Evolutionary conservation across 1,140 invertebrate species (phyloP).

Genomic region (Liolophura sinensis): DNA sequence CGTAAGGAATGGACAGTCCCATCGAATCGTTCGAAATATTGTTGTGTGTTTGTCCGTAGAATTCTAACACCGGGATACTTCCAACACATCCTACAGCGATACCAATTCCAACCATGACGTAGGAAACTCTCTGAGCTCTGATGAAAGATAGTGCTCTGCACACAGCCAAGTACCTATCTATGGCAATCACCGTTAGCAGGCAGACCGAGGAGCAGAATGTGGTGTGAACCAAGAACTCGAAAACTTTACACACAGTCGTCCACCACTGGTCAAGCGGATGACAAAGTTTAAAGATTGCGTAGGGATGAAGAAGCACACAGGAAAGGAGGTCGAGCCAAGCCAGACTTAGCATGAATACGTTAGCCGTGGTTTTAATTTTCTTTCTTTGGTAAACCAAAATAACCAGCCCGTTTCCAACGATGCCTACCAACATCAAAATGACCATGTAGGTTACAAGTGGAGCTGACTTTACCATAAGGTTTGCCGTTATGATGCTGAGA

Average conservation of each 20-base stretch:
- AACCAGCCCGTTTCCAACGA: conserved; percentile 15
- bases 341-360: conserved; percentile 15
- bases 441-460: conserved; percentile 14
- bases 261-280: conserved; percentile 17
- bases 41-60: conserved; percentile 11
- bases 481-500: too few species aligned
- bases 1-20: too few species aligned
- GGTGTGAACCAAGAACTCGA: conserved; percentile 18
- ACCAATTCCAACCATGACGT: background rate
- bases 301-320: conserved; percentile 23
- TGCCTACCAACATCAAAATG: conserved; percentile 16
- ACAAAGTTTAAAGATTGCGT: conserved; percentile 20
- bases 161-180: conserved; percentile 22
- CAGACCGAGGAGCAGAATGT: conserved; percentile 12
- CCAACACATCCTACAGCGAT: conserved; percentile 1
- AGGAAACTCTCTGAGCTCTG: conserved; percentile 8
- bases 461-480: background rate
- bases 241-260: conserved; percentile 16
- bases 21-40: too few species aligned
- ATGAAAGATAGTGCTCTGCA: conserved; percentile 17
- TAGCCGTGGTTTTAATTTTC: conserved; percentile 12
- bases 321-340: conserved; percentile 14
- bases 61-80: conserved; percentile 20
- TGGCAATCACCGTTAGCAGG: conserved; percentile 12
- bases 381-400: conserved; percentile 8